Evolutionary conservation across 2,113 vertebrate genomes (phyloP), one percentile per base, ranked within the genome.

Genomic region (Nibea albiflora): DNA sequence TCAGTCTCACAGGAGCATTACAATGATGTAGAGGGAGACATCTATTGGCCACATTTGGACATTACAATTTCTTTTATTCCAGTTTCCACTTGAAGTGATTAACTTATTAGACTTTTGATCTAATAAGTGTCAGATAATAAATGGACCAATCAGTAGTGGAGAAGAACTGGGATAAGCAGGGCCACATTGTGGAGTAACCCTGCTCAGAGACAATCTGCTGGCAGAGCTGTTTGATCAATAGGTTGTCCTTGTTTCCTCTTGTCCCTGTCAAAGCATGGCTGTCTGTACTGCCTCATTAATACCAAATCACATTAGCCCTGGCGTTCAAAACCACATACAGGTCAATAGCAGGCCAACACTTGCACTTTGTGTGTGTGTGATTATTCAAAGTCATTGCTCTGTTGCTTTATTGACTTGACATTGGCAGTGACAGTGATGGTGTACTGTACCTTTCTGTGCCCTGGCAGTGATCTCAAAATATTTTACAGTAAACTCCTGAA

Each of bases 381-480:
- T 50, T 26, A 74, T 65, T 78, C 72, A 73, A 66, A 80, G 60
- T 78, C 75, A 65, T 72, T 69, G 71, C 52, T 54, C 57, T 78
- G 73, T 79, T 65, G 73, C 56, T 81, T 80, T 66, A 82, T 74
- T 57, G 70, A 83, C 76, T 70, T 69, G 50, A 76, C 19, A 49
- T 42, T 78, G 72, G 8, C 75, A 69, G 17, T 39, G 80, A 75
- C 42, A 72, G 26, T 75, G 67, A 67, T n/a, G 35, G 50, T 31
- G 64, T 31, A 26, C n/a, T n/a, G 82, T 95, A 99, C 98, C 98
- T 96, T 98, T 99, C 89, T 99, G 98, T 78, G 98, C 96, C 90
- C 95, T 97, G 70, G 98, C 97, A 82, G 98, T 99, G 93, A 96
- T 98, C 95, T 99, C 97, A 84, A 99, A 99, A 90, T 99, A 99